Evolutionary conservation across 2,888 invertebrate species (phyloP), one percentile per base, ranked within the genome.

Genomic region (Lasioglossum malachurum): DNA sequence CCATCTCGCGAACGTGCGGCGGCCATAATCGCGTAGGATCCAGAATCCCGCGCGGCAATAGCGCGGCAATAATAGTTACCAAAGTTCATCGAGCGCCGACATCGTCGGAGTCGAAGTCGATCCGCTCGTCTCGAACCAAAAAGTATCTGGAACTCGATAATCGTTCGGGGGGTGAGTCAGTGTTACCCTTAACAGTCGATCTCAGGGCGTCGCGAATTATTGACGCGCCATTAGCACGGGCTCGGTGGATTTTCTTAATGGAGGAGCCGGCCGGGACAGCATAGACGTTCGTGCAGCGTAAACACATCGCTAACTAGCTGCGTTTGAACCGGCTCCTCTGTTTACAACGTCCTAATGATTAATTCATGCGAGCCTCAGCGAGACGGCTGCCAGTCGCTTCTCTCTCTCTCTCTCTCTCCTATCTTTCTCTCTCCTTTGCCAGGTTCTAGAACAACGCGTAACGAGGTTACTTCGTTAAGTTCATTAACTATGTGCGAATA

Each of bases 261-360:
- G 76, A 76, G 53, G 49, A 14, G 19, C 49, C 72, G 60, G 60
- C 31, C 75, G 16, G 71, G 27, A 41, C 27, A n/a, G 64, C 23
- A 57, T 67, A 81, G 83, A 77, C 67, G 81, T 67, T 72, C 64
- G 53, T 60, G 71, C 31, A 78, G 71, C 85, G 90, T 86, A 83
- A 86, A 83, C 86, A 78, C 79, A 67, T 83, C 88, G 72, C 81
- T 86, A 90, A 90, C 90, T 86, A 88, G 90, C 90, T 83, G 78
- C 86, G 84, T 83, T 85, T 79, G 81, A 88, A 81, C 82, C 78
- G 64, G 60, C 64, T 64, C 46, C 83, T 76, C 84, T 89, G 90
- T 90, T 90, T 87, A 85, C 83, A 79, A 75, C 89, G 74, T 83
- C 75, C 82, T 75, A 76, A 90, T 90, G 91, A 89, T 90, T 90